phyloP scores from a whole-genome alignment of 2,888 invertebrate genomes.

The Caenorhabditis afra region DNA sequence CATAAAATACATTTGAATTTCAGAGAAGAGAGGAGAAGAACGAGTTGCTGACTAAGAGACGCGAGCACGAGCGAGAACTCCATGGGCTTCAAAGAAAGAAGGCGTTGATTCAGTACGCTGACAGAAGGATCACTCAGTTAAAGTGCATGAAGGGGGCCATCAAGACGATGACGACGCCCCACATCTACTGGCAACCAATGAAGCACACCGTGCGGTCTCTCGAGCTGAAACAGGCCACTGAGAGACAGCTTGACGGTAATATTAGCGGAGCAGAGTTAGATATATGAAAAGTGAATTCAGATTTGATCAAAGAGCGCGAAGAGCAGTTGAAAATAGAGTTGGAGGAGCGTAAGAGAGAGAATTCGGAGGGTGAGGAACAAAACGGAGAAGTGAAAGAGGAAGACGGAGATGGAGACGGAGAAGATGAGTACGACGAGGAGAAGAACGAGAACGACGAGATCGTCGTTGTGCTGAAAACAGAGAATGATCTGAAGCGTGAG shows the following conservation, averaged over 20 bases:
- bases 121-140: slow-evolving; percentile 90
- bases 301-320: slow-evolving; percentile 65
- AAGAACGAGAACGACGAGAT: slow-evolving; percentile 50
- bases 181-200: slow-evolving; percentile 91
- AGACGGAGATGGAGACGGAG: slow-evolving; percentile 38
- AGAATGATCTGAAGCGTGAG: slow-evolving; percentile 31
- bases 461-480: slow-evolving; percentile 51
- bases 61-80: slow-evolving; percentile 91
- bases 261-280: background rate
- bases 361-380: background rate
- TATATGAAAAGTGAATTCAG: slow-evolving; percentile 55
- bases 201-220: slow-evolving; percentile 86
- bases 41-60: slow-evolving; percentile 89
- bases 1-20: too few relatives aligned
- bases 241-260: slow-evolving; percentile 80
- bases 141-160: slow-evolving; percentile 88
- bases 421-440: slow-evolving; percentile 47
- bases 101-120: slow-evolving; percentile 82
- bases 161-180: slow-evolving; percentile 90
- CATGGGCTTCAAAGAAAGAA: slow-evolving; percentile 91
- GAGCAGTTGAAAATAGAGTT: slow-evolving; percentile 54
- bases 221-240: slow-evolving; percentile 85
- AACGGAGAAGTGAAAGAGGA: slow-evolving; percentile 32
- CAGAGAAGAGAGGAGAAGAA: slow-evolving; percentile 86
- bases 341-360: slow-evolving; percentile 8